Evolutionary conservation across 2,888 invertebrate species (phyloP).

Genomic region (Coelinius sp.): DNA sequence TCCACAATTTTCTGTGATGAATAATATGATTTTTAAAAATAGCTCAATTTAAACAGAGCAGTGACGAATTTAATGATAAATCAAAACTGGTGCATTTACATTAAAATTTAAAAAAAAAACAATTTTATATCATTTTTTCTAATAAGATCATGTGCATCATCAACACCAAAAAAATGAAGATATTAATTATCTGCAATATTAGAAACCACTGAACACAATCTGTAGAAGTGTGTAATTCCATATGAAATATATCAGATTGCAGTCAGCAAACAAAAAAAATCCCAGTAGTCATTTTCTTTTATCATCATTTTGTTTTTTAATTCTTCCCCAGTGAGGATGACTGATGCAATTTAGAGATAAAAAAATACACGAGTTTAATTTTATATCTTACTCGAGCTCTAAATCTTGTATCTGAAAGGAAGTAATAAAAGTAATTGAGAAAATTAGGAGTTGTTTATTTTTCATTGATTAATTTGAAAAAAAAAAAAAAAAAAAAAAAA

Average conservation of each 20-base stretch:
- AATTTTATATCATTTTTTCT: constrained; percentile 17
- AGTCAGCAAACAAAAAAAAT: constrained; percentile 5
- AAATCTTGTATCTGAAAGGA: constrained; percentile 59
- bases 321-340: neutral
- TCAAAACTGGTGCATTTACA: neutral
- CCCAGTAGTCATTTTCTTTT: neutral
- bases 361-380: constrained; percentile 10
- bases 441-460: neutral
- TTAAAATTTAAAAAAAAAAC: neutral
- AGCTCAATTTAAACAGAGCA: neutral
- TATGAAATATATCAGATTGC: constrained; percentile 13
- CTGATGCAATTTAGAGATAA: neutral
- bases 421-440: constrained; percentile 18
- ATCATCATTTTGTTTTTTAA: neutral
- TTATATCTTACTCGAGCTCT: constrained; percentile 51
- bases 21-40: neutral
- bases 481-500: neutral
- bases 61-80: neutral
- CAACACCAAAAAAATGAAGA: constrained; percentile 17
- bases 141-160: neutral
- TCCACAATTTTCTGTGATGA: neutral
- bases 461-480: neutral
- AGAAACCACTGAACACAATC: constrained; percentile 18
- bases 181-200: constrained; percentile 16
- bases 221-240: constrained; percentile 21